These are phyloP conservation scores for Zingel zingel DNA, from an alignment of 2,113 vertebrate genomes.

Conservation along the genomic window DNA sequence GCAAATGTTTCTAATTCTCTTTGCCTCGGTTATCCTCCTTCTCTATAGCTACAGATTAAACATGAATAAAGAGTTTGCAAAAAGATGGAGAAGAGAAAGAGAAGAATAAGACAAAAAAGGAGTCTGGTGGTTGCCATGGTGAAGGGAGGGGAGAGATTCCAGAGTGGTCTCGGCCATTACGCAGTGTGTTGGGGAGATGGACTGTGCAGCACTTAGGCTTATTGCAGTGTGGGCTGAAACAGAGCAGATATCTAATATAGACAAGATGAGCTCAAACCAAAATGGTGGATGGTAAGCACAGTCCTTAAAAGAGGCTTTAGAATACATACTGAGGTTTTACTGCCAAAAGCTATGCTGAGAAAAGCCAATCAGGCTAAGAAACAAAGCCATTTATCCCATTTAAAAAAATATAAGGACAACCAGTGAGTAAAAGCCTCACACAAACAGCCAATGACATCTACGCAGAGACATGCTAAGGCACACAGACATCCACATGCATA, in stretches of 20 bases:
- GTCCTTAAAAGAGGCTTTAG: constrained; percentile 27
- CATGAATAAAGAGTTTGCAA: constrained; percentile 62
- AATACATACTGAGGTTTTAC: constrained; percentile 20
- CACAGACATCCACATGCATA: not conserved
- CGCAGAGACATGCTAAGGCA: not conserved
- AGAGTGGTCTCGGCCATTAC: constrained; percentile 75
- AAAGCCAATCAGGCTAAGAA: constrained; percentile 23
- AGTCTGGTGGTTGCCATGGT: constrained; percentile 76
- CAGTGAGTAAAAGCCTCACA: constrained; percentile 14
- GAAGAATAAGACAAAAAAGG: constrained; percentile 43
- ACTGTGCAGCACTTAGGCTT: constrained; percentile 75
- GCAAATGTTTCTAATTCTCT: constrained; percentile 52
- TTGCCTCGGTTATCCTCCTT: constrained; percentile 38
- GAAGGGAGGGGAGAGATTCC: constrained; percentile 68
- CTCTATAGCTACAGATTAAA: constrained; percentile 62
- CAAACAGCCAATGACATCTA: not conserved
- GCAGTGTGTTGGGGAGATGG: constrained; percentile 67
- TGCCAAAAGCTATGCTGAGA: constrained; percentile 34
- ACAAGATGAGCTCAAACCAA: constrained; percentile 69
- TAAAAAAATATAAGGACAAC: constrained; percentile 28
- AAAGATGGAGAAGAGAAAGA: constrained; percentile 44
- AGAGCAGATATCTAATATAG: constrained; percentile 71
- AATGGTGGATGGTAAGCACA: constrained; percentile 63
- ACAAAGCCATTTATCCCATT: constrained; percentile 35
- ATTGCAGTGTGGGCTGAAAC: constrained; percentile 76